Evolutionary conservation across 2,888 invertebrate species (phyloP).

Genomic region (Ptilodon capucinus): DNA sequence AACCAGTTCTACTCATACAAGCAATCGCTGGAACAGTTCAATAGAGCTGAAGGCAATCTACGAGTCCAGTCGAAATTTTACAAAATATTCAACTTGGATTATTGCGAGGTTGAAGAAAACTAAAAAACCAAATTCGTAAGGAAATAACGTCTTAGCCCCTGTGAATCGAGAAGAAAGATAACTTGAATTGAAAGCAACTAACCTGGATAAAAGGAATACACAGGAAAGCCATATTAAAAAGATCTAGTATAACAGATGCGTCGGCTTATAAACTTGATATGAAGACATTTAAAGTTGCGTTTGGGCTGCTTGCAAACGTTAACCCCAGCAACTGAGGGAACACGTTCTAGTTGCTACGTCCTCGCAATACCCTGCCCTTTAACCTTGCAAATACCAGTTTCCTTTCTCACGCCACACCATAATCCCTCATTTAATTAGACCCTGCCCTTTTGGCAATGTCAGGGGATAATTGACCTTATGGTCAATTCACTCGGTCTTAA

Average conservation of each 20-base stretch:
- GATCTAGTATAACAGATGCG: neutral
- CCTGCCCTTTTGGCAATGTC: slow-evolving; percentile 24
- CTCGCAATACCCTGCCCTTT: neutral
- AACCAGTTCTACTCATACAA: too few species aligned
- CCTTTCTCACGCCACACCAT: slow-evolving; percentile 20
- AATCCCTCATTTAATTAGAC: slow-evolving; percentile 27
- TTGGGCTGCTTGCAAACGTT: neutral
- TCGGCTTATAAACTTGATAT: neutral
- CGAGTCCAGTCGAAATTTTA: too few species aligned
- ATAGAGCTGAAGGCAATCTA: too few species aligned
- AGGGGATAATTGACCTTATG: slow-evolving; percentile 27
- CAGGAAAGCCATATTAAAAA: neutral
- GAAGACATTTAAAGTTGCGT: neutral
- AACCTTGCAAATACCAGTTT: slow-evolving; percentile 4
- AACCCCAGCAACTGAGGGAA: neutral
- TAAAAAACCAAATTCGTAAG: too few species aligned
- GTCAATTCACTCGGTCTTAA: slow-evolving; percentile 20
- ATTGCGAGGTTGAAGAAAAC: too few species aligned
- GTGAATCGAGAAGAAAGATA: too few species aligned
- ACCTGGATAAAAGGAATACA: neutral
- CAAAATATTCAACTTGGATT: too few species aligned
- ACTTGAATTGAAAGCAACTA: too few species aligned
- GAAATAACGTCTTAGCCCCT: too few species aligned
- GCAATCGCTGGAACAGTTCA: too few species aligned
- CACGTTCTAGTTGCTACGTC: neutral